Evolutionary conservation across 2,888 invertebrate genomes (phyloP), one percentile per base, ranked within the genome.

Genomic region (Polydesmus complanatus): DNA sequence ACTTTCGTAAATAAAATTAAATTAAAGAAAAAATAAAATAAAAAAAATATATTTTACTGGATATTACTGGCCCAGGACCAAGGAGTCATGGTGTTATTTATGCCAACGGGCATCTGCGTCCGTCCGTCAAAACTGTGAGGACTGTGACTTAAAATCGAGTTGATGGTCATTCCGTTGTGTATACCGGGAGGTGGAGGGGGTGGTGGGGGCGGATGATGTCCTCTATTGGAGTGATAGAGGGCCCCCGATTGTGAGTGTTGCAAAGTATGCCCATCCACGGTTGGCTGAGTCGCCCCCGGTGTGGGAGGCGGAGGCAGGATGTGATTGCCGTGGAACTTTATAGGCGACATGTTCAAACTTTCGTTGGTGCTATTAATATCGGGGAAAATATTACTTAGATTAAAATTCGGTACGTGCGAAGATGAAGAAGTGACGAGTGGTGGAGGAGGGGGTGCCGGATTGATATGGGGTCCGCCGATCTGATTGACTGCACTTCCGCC

Each of bases 341-440:
- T 73, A 0, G 73, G 73, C 1, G 73, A 71, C 5, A 72, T 72
- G 63, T 71, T 71, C 18, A 73, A 61, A 2, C 69, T 70, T n/a
- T 56, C 61, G 48, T 54, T 54, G 1, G 66, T 64, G 19, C 65
- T 67, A 51, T 67, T 68, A 27, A 69, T 69, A 57, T 73, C 73
- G 1, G 71, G 66, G 65, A 73, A 71, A 25, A 70, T 68, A 64
- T 72, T 72, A 56, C 69, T 69, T 52, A 73, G 65, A 61, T 68
- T 72, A 61, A 73, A 72, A 63, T 71, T 72, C n/a, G 70, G 68
- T 68, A 73, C 69, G 60, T 72, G 72, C 3, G 71, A 22, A 68
- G 65, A 52, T n/a, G 52, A 27, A 1, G 58, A 27, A 63, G 58
- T 50, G 65, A 67, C 18, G 68, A 66, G 61, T 70, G 71, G 11